Evolutionary conservation across 1,140 invertebrate species (phyloP), one percentile per base, ranked within the genome.

Genomic region (Papilio polytes): DNA sequence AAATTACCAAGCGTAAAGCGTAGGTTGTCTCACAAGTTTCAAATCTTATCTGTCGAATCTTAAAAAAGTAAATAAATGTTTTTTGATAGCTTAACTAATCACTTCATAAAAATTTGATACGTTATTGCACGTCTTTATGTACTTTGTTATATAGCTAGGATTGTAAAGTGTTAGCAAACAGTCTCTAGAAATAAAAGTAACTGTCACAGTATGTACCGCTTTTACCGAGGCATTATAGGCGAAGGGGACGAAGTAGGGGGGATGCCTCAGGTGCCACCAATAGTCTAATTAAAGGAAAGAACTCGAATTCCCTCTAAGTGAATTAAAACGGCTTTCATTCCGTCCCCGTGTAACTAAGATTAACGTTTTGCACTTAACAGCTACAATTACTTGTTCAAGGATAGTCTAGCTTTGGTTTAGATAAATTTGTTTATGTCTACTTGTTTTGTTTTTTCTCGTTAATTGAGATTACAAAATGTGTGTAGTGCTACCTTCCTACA

Each of bases 281-380:
- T 92, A 89, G 87, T 89, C 84, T 92, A 93, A 93, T 93, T 93
- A 93, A 92, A 92, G 83, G 85, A 91, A 90, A 91, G 89, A 90
- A 91, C 85, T 84, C 81, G 85, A 87, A 88, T 86, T 82, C 81
- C 80, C 85, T 87, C 87, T 85, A 88, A 88, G 84, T 86, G 86
- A 91, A 90, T 90, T 91, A 88, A 90, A 90, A 89, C 84, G 85
- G 84, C 88, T 90, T 87, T 87, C 85, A 85, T 86, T 88, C 85
- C 85, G 84, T 86, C 85, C 81, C 63, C 82, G 53, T 84, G 85
- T 86, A 85, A 88, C 82, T 80, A 85, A 85, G 86, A 88, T 89
- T 89, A 87, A 88, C 86, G 78, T 81, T 74, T 80, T 82, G 18
- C 82, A 31, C 63, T 70, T 31, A 31, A 70, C 63, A 7, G 26